These are phyloP conservation scores for Leptestheria dahalacensis DNA, from an alignment of 1,140 invertebrate genomes.

Conservation along the genomic window DNA sequence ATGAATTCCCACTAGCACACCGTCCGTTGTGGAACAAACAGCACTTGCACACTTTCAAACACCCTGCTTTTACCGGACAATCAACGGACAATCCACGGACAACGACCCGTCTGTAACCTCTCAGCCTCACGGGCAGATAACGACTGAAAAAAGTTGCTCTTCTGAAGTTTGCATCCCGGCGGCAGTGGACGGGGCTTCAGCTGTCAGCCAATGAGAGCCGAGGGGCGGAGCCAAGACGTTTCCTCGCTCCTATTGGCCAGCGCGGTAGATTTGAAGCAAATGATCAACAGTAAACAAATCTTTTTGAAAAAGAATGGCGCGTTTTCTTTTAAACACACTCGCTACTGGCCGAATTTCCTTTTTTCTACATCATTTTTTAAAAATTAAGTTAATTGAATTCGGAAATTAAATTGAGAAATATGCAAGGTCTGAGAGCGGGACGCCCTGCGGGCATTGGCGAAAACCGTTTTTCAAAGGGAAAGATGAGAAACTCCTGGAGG, in stretches of 20 bases:
- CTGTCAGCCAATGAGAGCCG: background rate
- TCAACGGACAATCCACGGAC: background rate
- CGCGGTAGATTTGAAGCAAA: too few relatives aligned
- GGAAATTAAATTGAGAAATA: background rate
- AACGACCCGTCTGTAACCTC: background rate
- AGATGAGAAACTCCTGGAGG: background rate
- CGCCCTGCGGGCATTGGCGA: too few relatives aligned
- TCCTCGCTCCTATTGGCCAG: background rate
- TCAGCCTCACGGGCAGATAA: background rate
- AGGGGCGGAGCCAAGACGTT: background rate
- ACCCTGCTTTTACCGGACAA: too few relatives aligned
- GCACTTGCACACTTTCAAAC: too few relatives aligned
- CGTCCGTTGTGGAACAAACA: too few relatives aligned
- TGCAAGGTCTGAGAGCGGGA: background rate
- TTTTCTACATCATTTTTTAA: too few relatives aligned
- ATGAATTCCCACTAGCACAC: too few relatives aligned
- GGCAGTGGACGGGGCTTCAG: background rate
- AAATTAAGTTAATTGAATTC: too few relatives aligned
- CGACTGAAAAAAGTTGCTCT: background rate
- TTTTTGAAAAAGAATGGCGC: too few relatives aligned
- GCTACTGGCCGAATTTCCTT: too few relatives aligned
- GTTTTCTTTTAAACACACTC: too few relatives aligned
- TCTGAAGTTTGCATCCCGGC: background rate
- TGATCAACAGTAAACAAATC: too few relatives aligned
- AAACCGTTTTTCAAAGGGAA: background rate